Evolutionary conservation across 2,113 vertebrate species (phyloP).

Genomic region (Lophotis ruficrista): DNA sequence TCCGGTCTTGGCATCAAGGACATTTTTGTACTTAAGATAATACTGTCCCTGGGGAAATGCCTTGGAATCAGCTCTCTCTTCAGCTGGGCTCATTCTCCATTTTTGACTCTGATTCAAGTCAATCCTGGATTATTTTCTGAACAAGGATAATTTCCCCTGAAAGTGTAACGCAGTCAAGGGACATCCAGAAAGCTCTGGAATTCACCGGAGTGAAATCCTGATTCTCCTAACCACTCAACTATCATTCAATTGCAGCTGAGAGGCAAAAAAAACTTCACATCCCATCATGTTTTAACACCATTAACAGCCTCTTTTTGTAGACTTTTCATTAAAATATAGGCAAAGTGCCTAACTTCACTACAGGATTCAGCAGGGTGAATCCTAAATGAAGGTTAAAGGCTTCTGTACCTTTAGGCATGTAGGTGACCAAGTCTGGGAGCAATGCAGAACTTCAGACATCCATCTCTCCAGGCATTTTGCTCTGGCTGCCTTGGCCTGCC

Average conservation of each 20-base stretch:
- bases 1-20: background rate
- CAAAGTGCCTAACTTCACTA: background rate
- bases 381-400: background rate
- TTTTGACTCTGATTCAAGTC: background rate
- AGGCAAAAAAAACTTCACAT: background rate
- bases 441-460: background rate
- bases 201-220: background rate
- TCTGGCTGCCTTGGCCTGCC: background rate
- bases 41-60: background rate
- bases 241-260: background rate
- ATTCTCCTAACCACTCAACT: background rate
- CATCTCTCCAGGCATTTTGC: background rate
- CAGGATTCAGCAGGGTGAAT: background rate
- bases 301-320: background rate
- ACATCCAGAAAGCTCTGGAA: background rate
- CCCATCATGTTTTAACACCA: background rate
- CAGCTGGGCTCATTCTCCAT: background rate
- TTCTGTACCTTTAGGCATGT: background rate
- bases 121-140: background rate
- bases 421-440: background rate
- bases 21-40: background rate
- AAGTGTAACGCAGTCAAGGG: background rate
- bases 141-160: background rate
- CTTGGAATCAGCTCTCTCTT: background rate
- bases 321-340: background rate